Conservation (phyloP, 2,113 vertebrate genomes). For the Bubo blakistoni region DNA sequence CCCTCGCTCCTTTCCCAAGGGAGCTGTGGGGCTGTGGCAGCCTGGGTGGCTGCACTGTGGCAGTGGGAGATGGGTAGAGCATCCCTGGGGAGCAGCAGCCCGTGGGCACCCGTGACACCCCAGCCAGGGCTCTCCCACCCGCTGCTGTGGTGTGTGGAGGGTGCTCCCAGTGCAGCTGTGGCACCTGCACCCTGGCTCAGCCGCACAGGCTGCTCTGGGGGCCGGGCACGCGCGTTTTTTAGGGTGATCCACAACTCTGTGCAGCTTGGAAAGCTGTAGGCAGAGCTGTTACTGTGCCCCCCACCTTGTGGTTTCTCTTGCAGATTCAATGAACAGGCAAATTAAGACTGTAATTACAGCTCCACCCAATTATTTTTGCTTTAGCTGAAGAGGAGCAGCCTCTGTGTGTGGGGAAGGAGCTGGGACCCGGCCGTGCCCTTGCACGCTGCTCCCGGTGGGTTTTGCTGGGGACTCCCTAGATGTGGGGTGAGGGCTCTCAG, state of each 20-base stretch:
- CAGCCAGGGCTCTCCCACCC: neutral
- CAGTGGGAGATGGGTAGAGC: neutral
- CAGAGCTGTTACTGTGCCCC: neutral
- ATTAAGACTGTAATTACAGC: neutral
- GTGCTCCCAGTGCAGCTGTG: neutral
- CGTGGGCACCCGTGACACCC: fast-evolving
- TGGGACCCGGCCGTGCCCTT: fast-evolving
- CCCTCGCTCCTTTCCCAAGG: neutral
- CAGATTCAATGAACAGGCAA: neutral
- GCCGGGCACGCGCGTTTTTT: fast-evolving
- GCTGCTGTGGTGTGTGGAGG: fast-evolving
- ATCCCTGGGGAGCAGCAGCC: neutral
- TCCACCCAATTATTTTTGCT: neutral
- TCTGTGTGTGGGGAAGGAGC: neutral
- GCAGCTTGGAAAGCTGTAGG: neutral
- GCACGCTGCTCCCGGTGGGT: neutral
- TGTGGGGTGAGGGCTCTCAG: neutral
- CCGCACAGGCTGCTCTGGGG: fast-evolving
- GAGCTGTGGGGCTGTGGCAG: neutral
- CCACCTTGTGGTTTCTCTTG: neutral
- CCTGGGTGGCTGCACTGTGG: neutral
- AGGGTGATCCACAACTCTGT: neutral
- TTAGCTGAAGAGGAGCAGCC: neutral
- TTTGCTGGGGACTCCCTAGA: neutral
- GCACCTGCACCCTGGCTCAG: neutral